Evolutionary conservation across 2,888 invertebrate species (phyloP).

Genomic region (Trichacis sp.): DNA sequence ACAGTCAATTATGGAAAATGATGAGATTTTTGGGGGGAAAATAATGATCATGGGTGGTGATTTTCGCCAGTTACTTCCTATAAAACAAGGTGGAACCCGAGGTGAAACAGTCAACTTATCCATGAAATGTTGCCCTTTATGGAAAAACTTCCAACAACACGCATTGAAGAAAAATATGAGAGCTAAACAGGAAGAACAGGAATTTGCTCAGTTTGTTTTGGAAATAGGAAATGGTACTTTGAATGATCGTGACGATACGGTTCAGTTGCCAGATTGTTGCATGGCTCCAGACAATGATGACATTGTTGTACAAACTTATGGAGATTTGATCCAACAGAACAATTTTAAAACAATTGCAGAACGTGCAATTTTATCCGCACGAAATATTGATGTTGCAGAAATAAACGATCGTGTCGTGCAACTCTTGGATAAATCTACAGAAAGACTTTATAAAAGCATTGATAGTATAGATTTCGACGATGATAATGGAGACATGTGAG

Average conservation of each 20-base stretch:
- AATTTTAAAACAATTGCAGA: no score
- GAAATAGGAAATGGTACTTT: constrained; percentile 31
- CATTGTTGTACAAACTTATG: no score
- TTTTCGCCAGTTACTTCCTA: constrained; percentile 31
- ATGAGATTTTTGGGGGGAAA: constrained; percentile 46
- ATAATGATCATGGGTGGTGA: constrained; percentile 37
- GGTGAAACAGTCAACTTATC: constrained; percentile 39
- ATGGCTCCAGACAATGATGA: no score
- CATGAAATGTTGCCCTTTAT: constrained; percentile 45
- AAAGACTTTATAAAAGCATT: constrained; percentile 2
- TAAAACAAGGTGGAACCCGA: constrained; percentile 22
- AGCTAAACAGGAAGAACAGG: constrained; percentile 28
- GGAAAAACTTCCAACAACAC: constrained; percentile 36
- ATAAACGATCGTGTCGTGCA: no score
- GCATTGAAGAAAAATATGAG: constrained; percentile 43
- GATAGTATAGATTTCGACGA: no score
- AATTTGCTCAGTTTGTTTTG: constrained; percentile 36
- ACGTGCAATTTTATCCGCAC: no score
- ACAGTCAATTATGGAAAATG: constrained; percentile 44
- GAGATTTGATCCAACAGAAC: no score
- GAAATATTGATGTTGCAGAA: no score
- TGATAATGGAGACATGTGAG: no score
- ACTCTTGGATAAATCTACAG: no score
- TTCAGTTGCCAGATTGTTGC: no score
- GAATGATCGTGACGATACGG: constrained; percentile 22